Evolutionary conservation across 1,140 invertebrate genomes (phyloP).

Genomic region (Diuraphis noxia): DNA sequence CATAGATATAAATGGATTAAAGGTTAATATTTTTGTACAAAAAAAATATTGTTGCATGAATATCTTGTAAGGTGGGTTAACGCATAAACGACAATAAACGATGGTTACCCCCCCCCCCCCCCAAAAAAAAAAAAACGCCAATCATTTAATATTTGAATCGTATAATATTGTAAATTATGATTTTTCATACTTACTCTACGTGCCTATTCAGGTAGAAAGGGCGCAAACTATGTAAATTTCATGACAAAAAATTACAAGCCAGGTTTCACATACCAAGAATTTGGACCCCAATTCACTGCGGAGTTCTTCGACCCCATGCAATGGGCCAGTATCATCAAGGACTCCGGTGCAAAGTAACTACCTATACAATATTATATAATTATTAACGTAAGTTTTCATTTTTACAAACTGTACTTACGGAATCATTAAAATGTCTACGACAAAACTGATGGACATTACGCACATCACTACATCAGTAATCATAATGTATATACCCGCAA

Average conservation of each 20-base stretch:
- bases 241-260: constrained; percentile 79
- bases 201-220: background rate
- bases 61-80: background rate
- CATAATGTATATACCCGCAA: background rate
- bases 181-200: background rate
- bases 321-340: constrained; percentile 76
- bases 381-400: background rate
- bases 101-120: too few relatives aligned
- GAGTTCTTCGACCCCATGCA: constrained; percentile 79
- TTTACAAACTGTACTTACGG: background rate
- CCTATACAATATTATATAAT: background rate
- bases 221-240: constrained; percentile 62
- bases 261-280: constrained; percentile 84
- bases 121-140: too few relatives aligned
- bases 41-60: background rate
- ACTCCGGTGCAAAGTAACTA: constrained; percentile 75
- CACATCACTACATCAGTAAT: background rate
- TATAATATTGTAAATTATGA: background rate
- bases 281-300: constrained; percentile 77
- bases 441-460: background rate
- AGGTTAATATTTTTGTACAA: background rate
- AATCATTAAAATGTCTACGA: background rate
- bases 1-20: background rate
- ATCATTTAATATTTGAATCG: background rate
- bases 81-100: background rate